phyloP scores from a whole-genome alignment of 2,888 invertebrate species.

The Meiosimyza decipiens region DNA sequence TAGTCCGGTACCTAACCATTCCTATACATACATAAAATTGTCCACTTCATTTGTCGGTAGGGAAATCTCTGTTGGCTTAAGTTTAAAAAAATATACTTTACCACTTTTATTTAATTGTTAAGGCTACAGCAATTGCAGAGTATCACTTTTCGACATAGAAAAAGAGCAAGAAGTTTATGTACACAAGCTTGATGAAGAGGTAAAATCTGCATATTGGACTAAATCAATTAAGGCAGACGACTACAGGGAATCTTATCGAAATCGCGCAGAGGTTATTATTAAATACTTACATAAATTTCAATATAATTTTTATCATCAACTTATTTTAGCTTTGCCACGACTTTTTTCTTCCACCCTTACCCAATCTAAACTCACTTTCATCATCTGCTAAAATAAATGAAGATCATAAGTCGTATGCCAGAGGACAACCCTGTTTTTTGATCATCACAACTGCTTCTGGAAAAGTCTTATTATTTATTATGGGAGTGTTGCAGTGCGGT shows the following conservation, averaged over 20 bases:
- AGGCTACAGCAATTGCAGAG: slow-evolving; percentile 77
- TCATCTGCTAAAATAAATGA: slow-evolving; percentile 68
- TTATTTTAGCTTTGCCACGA: slow-evolving; percentile 68
- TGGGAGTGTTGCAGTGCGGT: slow-evolving; percentile 87
- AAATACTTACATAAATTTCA: not conserved
- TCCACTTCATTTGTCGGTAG: too few relatives aligned
- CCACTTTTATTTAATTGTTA: slow-evolving; percentile 60
- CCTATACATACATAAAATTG: too few relatives aligned
- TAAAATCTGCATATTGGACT: slow-evolving; percentile 82
- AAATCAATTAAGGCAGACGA: slow-evolving; percentile 58
- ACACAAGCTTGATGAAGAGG: slow-evolving; percentile 72
- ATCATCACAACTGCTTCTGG: slow-evolving; percentile 82
- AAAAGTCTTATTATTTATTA: slow-evolving; percentile 79
- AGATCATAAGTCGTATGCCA: slow-evolving; percentile 71
- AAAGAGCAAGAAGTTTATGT: slow-evolving; percentile 83
- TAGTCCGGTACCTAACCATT: too few relatives aligned
- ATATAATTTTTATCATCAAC: not conserved
- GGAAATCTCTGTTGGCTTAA: too few relatives aligned
- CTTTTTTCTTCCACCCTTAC: slow-evolving; percentile 71
- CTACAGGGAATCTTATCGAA: slow-evolving; percentile 50
- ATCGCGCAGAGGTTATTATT: slow-evolving; percentile 50
- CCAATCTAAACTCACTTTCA: slow-evolving; percentile 70
- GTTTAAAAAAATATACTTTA: too few relatives aligned
- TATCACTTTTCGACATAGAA: slow-evolving; percentile 84
- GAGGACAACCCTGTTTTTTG: slow-evolving; percentile 79